A percentile compares a stretch with the other conserved stretches of the same genome.
phyloP scores from a whole-genome alignment of 35 echinoderm and acorn worm species.

The Chiridota heheva region DNA sequence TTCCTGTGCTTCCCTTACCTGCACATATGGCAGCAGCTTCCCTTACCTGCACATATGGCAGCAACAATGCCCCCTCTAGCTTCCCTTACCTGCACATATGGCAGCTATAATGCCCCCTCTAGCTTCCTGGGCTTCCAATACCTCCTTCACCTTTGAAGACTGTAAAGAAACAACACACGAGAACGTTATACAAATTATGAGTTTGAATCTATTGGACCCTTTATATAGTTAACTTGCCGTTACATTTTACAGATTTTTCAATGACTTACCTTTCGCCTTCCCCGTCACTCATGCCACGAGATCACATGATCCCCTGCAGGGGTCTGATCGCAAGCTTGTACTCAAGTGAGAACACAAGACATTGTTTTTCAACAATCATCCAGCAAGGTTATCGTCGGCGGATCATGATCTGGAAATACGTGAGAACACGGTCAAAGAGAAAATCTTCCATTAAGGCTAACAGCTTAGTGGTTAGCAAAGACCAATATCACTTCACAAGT shows the following conservation, averaged over 20 bases:
- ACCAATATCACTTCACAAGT: too few species aligned
- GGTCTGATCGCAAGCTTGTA: too few species aligned
- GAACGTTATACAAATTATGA: neutral
- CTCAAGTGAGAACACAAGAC: too few species aligned
- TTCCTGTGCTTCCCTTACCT: slow-evolving; percentile 70
- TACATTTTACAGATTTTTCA: too few species aligned
- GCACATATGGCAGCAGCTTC: too few species aligned
- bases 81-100: slow-evolving; percentile 91
- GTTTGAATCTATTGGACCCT: neutral
- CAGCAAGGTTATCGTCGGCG: too few species aligned
- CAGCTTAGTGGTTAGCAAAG: too few species aligned
- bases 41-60: slow-evolving; percentile 93
- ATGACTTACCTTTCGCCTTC: too few species aligned
- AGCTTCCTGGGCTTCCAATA: slow-evolving; percentile 69
- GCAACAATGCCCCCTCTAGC: slow-evolving; percentile 43
- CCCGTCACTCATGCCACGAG: neutral
- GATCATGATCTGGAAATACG: too few species aligned
- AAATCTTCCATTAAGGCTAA: too few species aligned
- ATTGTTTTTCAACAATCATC: too few species aligned
- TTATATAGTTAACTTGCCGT: neutral
- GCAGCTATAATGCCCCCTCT: slow-evolving; percentile 59
- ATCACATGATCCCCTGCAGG: neutral
- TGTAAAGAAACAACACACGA: slow-evolving; percentile 17
- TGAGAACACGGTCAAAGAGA: too few species aligned
- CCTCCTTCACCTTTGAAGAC: slow-evolving; percentile 67